Percentiles rank a stretch among this genome's conserved stretches.
These are phyloP conservation scores for Passerculus sandwichensis DNA, from an alignment of 2,797 vertebrate species.

Conservation along the genomic window DNA sequence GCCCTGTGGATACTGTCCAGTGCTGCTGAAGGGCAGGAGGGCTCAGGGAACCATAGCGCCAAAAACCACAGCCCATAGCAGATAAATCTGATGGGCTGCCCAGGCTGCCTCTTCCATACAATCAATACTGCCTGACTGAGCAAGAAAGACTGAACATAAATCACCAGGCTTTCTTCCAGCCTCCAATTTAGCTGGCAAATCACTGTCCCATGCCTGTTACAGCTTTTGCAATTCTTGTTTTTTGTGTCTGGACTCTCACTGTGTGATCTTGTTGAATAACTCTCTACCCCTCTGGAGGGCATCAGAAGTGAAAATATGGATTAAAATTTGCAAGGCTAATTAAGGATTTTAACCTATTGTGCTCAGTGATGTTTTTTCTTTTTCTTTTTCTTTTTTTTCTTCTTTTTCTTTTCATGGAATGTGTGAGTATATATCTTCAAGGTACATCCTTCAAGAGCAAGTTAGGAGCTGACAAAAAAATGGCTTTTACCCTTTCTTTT, in stretches of 20 bases:
- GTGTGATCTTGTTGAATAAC: background rate
- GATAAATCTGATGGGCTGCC: background rate
- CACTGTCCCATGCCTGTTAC: accelerated
- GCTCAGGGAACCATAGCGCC: background rate
- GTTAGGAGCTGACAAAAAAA: background rate
- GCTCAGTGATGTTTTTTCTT: background rate
- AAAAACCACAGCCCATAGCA: background rate
- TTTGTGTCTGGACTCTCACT: background rate
- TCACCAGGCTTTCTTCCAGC: background rate
- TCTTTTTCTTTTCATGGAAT: background rate
- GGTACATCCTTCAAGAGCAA: background rate
- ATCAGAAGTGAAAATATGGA: background rate
- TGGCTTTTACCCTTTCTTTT: background rate
- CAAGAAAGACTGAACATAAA: background rate
- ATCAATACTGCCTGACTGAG: background rate
- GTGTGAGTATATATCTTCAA: background rate
- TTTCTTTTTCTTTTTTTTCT: too few relatives aligned
- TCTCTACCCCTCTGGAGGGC: background rate
- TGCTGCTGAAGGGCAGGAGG: background rate
- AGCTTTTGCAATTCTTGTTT: background rate
- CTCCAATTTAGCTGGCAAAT: background rate
- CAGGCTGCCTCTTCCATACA: background rate
- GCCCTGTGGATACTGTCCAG: background rate
- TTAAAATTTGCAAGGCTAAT: background rate
- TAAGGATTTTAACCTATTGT: background rate